phyloP scores from a whole-genome alignment of 2,888 invertebrate species.

The Melinaea marsaeus region DNA sequence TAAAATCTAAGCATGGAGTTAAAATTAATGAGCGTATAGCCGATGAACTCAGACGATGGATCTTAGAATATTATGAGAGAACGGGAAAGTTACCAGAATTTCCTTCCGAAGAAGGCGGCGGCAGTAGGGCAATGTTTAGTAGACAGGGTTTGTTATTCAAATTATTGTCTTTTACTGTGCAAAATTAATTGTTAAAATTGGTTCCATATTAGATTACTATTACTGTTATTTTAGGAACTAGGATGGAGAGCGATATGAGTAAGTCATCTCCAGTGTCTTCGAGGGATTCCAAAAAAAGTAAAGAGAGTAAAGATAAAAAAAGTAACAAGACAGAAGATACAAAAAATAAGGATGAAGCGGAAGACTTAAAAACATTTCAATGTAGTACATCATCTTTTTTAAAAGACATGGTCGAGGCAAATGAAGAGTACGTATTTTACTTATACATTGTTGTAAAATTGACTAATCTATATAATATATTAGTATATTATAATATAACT shows the following conservation, averaged over 20 bases:
- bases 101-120: slow-evolving; percentile 94
- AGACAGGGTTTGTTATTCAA: slow-evolving; percentile 77
- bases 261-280: slow-evolving; percentile 87
- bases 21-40: slow-evolving; percentile 91
- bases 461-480: too few relatives aligned
- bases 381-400: slow-evolving; percentile 84
- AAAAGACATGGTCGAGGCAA: slow-evolving; percentile 82
- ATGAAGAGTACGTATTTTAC: slow-evolving; percentile 80
- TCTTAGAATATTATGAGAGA: slow-evolving; percentile 87
- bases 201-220: neutral
- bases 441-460: neutral
- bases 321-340: slow-evolving; percentile 67
- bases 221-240: slow-evolving; percentile 55
- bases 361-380: slow-evolving; percentile 80
- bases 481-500: too few relatives aligned
- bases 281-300: slow-evolving; percentile 87
- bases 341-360: slow-evolving; percentile 80
- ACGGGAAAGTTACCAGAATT: slow-evolving; percentile 94
- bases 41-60: slow-evolving; percentile 92
- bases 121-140: slow-evolving; percentile 90
- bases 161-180: neutral
- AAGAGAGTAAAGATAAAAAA: slow-evolving; percentile 83
- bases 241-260: slow-evolving; percentile 88
- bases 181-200: neutral
- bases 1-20: slow-evolving; percentile 84